phyloP scores from a whole-genome alignment of 2,888 invertebrate genomes.

The Drosophila niveifrons region DNA sequence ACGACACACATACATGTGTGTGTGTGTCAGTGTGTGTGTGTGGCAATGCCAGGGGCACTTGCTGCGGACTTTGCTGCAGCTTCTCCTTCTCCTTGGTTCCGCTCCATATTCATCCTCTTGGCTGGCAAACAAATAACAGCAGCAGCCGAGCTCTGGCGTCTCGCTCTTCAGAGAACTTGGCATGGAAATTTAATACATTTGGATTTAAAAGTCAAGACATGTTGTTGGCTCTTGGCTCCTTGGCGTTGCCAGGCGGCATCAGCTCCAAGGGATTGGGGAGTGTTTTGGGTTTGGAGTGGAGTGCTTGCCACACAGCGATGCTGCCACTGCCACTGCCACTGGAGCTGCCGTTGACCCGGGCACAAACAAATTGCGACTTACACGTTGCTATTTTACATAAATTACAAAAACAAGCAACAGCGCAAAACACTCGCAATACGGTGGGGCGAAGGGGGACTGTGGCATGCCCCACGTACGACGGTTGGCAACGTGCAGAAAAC shows the following conservation, averaged over 20 bases:
- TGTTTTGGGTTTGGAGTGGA: neutral
- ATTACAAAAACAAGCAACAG: constrained; percentile 68
- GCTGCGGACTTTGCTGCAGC: constrained; percentile 39
- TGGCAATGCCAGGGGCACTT: constrained; percentile 57
- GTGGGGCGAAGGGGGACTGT: constrained; percentile 38
- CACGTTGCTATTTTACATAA: constrained; percentile 79
- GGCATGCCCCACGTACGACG: constrained; percentile 63
- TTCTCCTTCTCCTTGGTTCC: constrained; percentile 7
- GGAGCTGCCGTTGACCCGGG: constrained; percentile 57
- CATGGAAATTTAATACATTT: constrained; percentile 78
- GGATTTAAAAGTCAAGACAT: constrained; percentile 80
- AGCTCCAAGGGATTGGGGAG: constrained; percentile 19
- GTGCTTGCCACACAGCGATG: neutral
- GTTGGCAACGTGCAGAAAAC: constrained; percentile 65
- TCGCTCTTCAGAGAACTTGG: constrained; percentile 64
- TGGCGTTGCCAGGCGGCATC: constrained; percentile 64
- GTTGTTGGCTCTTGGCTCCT: constrained; percentile 46
- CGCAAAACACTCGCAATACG: constrained; percentile 26
- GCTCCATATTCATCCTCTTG: constrained; percentile 24
- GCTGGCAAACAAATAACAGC: constrained; percentile 50
- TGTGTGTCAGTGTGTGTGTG: too few species aligned
- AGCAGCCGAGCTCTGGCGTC: constrained; percentile 21
- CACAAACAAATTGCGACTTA: constrained; percentile 78
- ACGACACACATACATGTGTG: constrained; percentile 7
- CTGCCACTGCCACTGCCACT: neutral